phyloP scores from a whole-genome alignment of 2,888 invertebrate species.

The Plagodis pulveraria region DNA sequence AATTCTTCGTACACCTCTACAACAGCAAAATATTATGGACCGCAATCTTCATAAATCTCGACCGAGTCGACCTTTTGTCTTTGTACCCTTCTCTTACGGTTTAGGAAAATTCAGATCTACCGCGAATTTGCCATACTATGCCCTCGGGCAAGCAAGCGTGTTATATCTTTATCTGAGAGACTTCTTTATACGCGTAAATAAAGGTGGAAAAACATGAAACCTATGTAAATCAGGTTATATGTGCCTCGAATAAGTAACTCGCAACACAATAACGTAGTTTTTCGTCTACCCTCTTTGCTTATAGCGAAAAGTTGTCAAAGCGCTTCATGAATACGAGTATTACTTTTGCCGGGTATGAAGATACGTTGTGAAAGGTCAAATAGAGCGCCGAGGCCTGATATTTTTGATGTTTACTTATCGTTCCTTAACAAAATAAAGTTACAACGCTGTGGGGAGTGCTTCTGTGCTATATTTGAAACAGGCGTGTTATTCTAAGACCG shows the following conservation, averaged over 20 bases:
- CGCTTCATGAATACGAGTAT: constrained; percentile 50
- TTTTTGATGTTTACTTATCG: constrained; percentile 39
- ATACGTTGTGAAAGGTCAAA: constrained; percentile 36
- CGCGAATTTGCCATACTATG: constrained; percentile 68
- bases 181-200: constrained; percentile 59
- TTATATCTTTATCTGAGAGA: constrained; percentile 58
- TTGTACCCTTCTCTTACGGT: constrained; percentile 66
- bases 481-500: constrained; percentile 35
- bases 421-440: constrained; percentile 42
- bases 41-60: constrained; percentile 78
- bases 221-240: constrained; percentile 67
- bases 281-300: constrained; percentile 40
- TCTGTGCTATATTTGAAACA: constrained; percentile 33
- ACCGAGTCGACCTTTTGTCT: constrained; percentile 73
- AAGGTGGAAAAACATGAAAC: constrained; percentile 54
- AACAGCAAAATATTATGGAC: constrained; percentile 54
- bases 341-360: constrained; percentile 37
- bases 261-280: constrained; percentile 51
- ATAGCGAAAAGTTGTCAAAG: constrained; percentile 48
- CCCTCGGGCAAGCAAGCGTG: constrained; percentile 48
- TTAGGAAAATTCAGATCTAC: constrained; percentile 75
- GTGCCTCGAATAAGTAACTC: constrained; percentile 61
- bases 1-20: constrained; percentile 42
- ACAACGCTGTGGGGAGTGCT: constrained; percentile 37
- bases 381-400: constrained; percentile 41